Conservation (phyloP, 2,888 invertebrate genomes). For the Dichetophora obliterata region DNA sequence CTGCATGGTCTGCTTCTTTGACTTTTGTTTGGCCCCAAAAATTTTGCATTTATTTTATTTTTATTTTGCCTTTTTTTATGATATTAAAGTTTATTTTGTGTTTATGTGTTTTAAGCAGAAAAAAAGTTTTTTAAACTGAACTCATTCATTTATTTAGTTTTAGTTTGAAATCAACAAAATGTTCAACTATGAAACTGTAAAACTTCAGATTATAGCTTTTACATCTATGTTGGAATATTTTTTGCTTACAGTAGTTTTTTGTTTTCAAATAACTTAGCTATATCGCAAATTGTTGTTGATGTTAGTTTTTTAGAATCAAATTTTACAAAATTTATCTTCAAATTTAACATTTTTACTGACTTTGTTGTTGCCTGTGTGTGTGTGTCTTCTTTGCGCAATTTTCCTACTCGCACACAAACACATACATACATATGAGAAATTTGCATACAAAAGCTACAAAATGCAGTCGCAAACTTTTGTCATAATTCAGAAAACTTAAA, state of each 20-base stretch:
- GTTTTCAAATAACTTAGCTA: neutral
- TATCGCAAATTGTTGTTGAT: slow-evolving; percentile 9
- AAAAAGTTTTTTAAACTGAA: neutral
- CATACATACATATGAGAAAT: neutral
- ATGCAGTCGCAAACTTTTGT: slow-evolving; percentile 28
- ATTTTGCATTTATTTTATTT: too few relatives aligned
- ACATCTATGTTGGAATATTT: neutral
- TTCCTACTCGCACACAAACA: neutral
- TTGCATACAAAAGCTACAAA: slow-evolving; percentile 21
- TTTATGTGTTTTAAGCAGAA: too few relatives aligned
- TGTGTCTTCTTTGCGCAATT: neutral
- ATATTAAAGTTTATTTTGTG: too few relatives aligned
- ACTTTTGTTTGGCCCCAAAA: too few relatives aligned
- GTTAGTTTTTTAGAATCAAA: too few relatives aligned
- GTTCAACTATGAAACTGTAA: neutral
- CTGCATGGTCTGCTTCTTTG: too few relatives aligned
- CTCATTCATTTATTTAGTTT: slow-evolving; percentile 2
- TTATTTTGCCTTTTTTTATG: too few relatives aligned
- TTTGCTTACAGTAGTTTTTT: neutral
- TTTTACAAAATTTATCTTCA: slow-evolving; percentile 18
- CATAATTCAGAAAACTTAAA: slow-evolving; percentile 31
- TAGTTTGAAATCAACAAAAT: neutral
- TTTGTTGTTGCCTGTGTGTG: neutral
- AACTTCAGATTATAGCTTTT: neutral
- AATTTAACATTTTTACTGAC: neutral